Evolutionary conservation across 2,113 vertebrate species (phyloP), one percentile per base, ranked within the genome.

Genomic region (Nestor notabilis): DNA sequence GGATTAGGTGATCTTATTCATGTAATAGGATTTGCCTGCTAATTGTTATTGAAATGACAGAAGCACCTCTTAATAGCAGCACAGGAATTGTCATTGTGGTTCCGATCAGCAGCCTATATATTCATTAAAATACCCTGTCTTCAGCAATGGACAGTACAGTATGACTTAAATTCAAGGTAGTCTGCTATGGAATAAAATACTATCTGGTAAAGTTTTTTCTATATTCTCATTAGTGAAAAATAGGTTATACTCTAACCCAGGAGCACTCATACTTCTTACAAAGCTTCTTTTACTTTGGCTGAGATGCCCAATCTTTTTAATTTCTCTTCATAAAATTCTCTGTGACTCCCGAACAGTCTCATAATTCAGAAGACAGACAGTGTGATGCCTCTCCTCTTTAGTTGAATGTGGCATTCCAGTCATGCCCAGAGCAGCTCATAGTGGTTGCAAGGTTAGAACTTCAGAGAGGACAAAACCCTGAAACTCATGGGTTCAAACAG

Each of bases 11-110:
- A 89, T 95, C 29, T 90, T 90, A 93, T 37, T 90, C 65, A 65
- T 83, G 52, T 95, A 96, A 91, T 69, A 87, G 83, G 92, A 95
- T 96, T 97, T 97, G 65, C 56, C 77, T 80, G 89, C 66, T 95
- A 96, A 94, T 96, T 96, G 87, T 60, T 83, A 82, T 69, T 87
- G 87, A 71, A 87, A 61, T 79, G 65, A 82, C 80, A 95, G 83
- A 74, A 92, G 69, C 15, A 23, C 81, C 52, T 82, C 33, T 75
- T 95, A 93, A 58, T 4, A 89, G 49, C 63, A 94, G 58, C n/a
- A 86, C 4, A 94, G 68, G 56, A 90, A 84, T 72, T 81, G 83
- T 76, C 29, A 12, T 21, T 14, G 64, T 82, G 61, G 39, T 60
- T 76, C 71, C 63, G 41, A 86, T 47, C 71, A 92, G 75, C 41